phyloP scores from a whole-genome alignment of 92 coral and sea anemone genomes.

The Phenganax stokvisi region DNA sequence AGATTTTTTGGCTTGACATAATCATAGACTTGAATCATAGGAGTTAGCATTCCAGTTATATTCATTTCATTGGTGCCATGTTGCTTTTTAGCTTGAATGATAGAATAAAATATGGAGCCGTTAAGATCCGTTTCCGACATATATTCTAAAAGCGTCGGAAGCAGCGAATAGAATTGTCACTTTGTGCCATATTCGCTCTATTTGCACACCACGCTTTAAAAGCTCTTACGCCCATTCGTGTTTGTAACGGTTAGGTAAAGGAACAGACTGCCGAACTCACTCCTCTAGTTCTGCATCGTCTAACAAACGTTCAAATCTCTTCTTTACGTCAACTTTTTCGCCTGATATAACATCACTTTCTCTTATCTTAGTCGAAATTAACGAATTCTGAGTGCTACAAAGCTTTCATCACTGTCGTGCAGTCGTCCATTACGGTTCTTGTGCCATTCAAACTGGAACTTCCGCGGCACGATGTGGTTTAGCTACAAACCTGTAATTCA shows the following conservation, averaged over 20 bases:
- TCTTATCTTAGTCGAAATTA: background rate
- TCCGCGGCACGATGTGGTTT: too few relatives aligned
- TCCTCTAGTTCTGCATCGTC: slow-evolving; percentile 11
- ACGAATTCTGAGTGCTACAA: slow-evolving; percentile 10
- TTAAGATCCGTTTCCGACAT: too few relatives aligned
- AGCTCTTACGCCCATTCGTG: slow-evolving; percentile 41
- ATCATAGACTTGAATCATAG: too few relatives aligned
- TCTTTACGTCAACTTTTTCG: background rate
- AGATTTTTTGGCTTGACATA: too few relatives aligned
- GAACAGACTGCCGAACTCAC: slow-evolving; percentile 34
- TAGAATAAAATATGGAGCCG: too few relatives aligned
- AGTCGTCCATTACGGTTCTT: background rate
- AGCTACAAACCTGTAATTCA: background rate
- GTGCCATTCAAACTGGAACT: too few relatives aligned
- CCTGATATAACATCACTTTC: slow-evolving; percentile 24
- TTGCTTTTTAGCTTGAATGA: too few relatives aligned
- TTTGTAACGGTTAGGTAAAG: slow-evolving; percentile 34
- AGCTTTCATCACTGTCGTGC: slow-evolving; percentile 8
- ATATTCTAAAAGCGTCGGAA: too few relatives aligned
- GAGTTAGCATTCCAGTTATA: too few relatives aligned
- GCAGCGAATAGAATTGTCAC: too few relatives aligned
- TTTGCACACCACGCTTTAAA: slow-evolving; percentile 15
- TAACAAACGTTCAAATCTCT: slow-evolving; percentile 3
- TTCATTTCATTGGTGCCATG: too few relatives aligned
- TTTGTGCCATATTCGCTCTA: too few relatives aligned